Base-by-base conservation (phyloP, 2,797 vertebrate genomes). In the Melopsittacus undulatus region DNA sequence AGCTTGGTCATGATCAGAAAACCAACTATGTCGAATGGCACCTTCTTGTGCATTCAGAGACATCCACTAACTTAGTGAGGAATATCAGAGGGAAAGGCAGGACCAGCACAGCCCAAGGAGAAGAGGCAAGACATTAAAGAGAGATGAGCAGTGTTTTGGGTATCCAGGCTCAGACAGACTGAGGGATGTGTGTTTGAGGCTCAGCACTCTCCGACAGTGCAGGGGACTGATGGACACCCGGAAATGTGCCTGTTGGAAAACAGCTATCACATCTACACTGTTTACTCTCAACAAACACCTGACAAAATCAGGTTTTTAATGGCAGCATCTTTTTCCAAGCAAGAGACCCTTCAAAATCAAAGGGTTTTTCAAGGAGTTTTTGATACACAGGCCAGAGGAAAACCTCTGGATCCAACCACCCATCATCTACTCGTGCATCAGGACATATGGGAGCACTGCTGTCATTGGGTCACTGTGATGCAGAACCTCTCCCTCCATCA, bases 1-100 rank as follows among this genome's bases (percentile, higher is more conserved):
- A 92, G 73, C 34, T 62, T 87, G 91, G 87, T 92, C 95, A 96
- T 57, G 92, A 96, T 74, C 94, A 96, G 92, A 94, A 95, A 96
- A 30, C 85, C 85, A 95, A 84, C 70, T 23, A 73, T 0, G 43
- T 8, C 56, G 83, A 83, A 76, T 49, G 63, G 85, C 90, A 94
- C 54, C 94, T 91, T 56, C 82, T 88, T 42, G 76, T 61, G 80
- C 15, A 73, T 63, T 54, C 94, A 73, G 49, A 92, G n/a, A 23
- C 56, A 5, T 14, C 86, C n/a, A 3, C 27, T 16, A 30, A 13
- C 49, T 13, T 4, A 23, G 61, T 8, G n/a, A 59, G 42, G 62
- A 94, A 26, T 4, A 66, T 36, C 66, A 20, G 45, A 23, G 19
- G 8, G 62, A 34, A 10, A 48, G 18, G 82, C 76, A 76, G 59